Percentiles rank a stretch among this genome's conserved stretches.
Conservation (phyloP, 2,888 invertebrate genomes). For the Caenorhabditis sulstoni region DNA sequence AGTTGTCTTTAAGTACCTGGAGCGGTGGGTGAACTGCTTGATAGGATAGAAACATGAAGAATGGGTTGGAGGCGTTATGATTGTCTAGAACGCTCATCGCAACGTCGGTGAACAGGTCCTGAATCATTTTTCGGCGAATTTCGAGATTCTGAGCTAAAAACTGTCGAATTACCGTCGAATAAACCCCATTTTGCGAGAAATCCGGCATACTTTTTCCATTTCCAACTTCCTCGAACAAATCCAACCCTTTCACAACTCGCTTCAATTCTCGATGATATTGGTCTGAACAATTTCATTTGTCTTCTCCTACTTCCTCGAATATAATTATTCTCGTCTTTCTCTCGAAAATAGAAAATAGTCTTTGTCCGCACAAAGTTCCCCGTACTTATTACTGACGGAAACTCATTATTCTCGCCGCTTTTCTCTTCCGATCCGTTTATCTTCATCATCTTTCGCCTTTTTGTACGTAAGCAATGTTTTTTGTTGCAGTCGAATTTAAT, state of each 20-base stretch:
- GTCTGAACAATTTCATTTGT: conserved; percentile 50
- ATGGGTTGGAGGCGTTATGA: conserved; percentile 71
- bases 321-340: background rate
- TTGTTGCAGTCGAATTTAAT: no score
- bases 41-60: conserved; percentile 80
- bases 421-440: background rate
- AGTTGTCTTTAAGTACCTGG: no score
- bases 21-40: conserved; percentile 80
- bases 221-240: conserved; percentile 74
- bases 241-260: conserved; percentile 73
- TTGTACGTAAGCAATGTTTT: background rate
- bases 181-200: conserved; percentile 73
- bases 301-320: background rate
- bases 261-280: conserved; percentile 71
- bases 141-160: background rate
- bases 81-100: conserved; percentile 69
- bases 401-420: conserved; percentile 12
- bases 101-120: conserved; percentile 75
- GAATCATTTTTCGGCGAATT: conserved; percentile 7
- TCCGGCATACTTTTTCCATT: conserved; percentile 72
- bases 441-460: background rate
- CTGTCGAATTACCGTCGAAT: conserved; percentile 72
- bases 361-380: conserved; percentile 1
- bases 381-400: background rate
- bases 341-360: background rate